phyloP scores from a whole-genome alignment of 2,888 invertebrate genomes.

The Lagria hirta region DNA sequence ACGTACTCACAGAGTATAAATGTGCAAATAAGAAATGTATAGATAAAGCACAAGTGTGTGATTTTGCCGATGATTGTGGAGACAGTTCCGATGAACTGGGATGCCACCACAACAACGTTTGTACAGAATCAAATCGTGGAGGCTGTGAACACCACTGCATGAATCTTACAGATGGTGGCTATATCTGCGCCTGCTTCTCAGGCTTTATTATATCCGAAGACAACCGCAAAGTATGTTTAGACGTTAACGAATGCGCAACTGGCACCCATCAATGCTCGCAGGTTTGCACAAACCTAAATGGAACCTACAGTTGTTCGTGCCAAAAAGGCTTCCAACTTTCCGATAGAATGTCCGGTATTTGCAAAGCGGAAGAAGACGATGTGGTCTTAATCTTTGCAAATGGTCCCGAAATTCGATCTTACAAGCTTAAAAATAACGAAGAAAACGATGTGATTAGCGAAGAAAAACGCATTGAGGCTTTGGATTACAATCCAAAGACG shows the following conservation, averaged over 20 bases:
- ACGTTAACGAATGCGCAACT: slow-evolving; percentile 85
- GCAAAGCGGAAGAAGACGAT: slow-evolving; percentile 69
- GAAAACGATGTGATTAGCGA: slow-evolving; percentile 76
- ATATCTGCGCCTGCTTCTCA: slow-evolving; percentile 86
- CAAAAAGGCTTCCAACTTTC: slow-evolving; percentile 76
- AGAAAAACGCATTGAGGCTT: slow-evolving; percentile 86
- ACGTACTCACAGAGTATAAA: slow-evolving; percentile 76
- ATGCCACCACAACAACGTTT: slow-evolving; percentile 72
- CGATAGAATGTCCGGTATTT: slow-evolving; percentile 79
- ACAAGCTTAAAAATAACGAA: slow-evolving; percentile 64
- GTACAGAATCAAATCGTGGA: slow-evolving; percentile 64
- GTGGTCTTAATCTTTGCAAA: slow-evolving; percentile 74
- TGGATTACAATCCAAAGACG: slow-evolving; percentile 83
- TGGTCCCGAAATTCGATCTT: slow-evolving; percentile 83
- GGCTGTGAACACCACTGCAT: slow-evolving; percentile 93
- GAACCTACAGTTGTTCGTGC: slow-evolving; percentile 85
- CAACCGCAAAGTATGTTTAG: slow-evolving; percentile 82
- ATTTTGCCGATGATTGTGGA: slow-evolving; percentile 87
- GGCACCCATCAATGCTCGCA: slow-evolving; percentile 91
- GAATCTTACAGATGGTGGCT: slow-evolving; percentile 79
- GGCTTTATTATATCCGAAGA: slow-evolving; percentile 80
- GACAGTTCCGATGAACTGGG: slow-evolving; percentile 89
- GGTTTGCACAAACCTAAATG: slow-evolving; percentile 88
- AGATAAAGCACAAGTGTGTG: slow-evolving; percentile 76
- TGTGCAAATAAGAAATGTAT: slow-evolving; percentile 89